Evolutionary conservation across 30 jellyfish, hydroid and myxozoan species (phyloP).

Genomic region (Pelagia noctiluca): DNA sequence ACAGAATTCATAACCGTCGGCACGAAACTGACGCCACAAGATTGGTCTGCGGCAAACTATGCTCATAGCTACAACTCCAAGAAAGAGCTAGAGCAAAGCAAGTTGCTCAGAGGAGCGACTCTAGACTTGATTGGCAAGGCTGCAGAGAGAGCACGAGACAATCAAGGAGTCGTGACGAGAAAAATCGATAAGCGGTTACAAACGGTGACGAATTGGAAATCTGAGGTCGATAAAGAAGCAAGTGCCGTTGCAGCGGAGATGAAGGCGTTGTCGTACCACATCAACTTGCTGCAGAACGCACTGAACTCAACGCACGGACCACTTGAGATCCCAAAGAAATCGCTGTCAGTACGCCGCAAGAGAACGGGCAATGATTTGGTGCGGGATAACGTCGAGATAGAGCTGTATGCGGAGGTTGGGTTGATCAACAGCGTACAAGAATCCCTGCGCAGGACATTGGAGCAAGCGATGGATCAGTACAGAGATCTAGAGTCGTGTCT

Average conservation of each 20-base stretch:
- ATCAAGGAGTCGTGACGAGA: conserved; percentile 59
- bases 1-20: conserved; percentile 62
- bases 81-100: conserved; percentile 61
- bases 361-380: conserved; percentile 71
- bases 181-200: conserved; percentile 65
- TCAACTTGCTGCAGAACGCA: conserved; percentile 58
- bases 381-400: conserved; percentile 58
- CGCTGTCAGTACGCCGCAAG: conserved; percentile 62
- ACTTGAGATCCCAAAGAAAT: conserved; percentile 64
- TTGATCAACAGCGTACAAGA: conserved; percentile 69
- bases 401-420: conserved; percentile 61
- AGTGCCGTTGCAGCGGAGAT: conserved; percentile 71
- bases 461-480: conserved; percentile 79
- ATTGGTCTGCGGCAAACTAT: conserved; percentile 71
- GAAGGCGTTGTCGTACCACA: conserved; percentile 69
- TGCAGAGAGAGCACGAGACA: conserved; percentile 56
- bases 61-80: conserved; percentile 67
- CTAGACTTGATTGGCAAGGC: conserved; percentile 53
- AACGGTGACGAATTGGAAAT: conserved; percentile 61
- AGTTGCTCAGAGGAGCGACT: conserved; percentile 64
- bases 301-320: conserved; percentile 64
- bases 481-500: conserved; percentile 68
- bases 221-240: conserved; percentile 70
- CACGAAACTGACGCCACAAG: conserved; percentile 72
- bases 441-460: conserved; percentile 65